Evolutionary conservation across 2,113 vertebrate species (phyloP), one percentile per base, ranked within the genome.

Genomic region (Pedetes capensis): DNA sequence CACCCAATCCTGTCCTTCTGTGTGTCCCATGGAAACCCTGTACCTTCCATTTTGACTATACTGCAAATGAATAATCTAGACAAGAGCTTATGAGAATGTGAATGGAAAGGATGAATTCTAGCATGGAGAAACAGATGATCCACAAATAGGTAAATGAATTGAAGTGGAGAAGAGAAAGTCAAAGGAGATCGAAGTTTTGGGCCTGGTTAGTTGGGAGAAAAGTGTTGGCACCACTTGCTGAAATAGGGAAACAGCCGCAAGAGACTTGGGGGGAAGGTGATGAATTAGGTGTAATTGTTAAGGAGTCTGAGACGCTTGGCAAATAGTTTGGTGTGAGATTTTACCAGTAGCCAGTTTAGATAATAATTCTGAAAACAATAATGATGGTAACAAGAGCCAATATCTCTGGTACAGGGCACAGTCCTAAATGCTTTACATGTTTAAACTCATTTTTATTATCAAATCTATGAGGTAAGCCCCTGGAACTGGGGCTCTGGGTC

Each of bases 241-340:
- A 85, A 92, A 89, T 9, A 51, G 11, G 32, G 10, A 91, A 76
- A 63, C 44, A 87, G 27, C n/a, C 68, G 71, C 1, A 3, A 63
- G 55, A 90, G n/a, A 80, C 20, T 34, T 49, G 16, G 23, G 37
- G 85, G 53, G 20, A 47, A 85, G 49, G 12, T 47, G 18, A 71
- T 44, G 53, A 47, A 27, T 34, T 94, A 64, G 49, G 61, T 90
- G 53, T 84, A 74, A 17, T 51, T 66, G 55, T 80, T 87, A 83
- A 95, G 66, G 57, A 87, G 95, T 78, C 34, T 96, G 55, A 37
- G 63, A n/a, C 83, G 63, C 61, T 87, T 95, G 27, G 76, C 87
- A 93, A 96, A 71, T 29, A 61, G 66, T 27, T 75, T 47, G 47
- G 76, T 47, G 51, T n/a, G 37, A 89, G 53, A 76, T 81, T 89